These are phyloP conservation scores for Eidolon dupreanum DNA, from an alignment of 2,797 vertebrate species.

Conservation along the genomic window DNA sequence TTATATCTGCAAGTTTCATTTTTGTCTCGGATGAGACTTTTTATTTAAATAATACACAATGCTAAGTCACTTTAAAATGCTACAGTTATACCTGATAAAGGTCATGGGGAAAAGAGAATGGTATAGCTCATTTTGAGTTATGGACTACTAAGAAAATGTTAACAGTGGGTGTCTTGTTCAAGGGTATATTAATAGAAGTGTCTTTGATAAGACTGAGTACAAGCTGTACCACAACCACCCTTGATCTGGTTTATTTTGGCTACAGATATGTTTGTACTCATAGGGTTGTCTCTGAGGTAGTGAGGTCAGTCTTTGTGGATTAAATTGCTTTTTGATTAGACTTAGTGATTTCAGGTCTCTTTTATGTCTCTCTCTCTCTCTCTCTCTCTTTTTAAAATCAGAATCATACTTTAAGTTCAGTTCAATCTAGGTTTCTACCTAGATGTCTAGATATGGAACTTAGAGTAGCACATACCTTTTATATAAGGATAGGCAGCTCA, in stretches of 20 bases:
- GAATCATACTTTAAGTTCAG: neutral
- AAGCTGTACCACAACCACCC: accelerated
- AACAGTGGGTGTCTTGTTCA: neutral
- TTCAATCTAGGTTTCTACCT: neutral
- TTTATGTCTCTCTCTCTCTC: neutral
- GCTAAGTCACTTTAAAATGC: neutral
- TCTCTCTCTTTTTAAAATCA: neutral
- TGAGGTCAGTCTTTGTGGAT: neutral
- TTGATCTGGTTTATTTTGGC: neutral
- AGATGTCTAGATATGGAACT: neutral
- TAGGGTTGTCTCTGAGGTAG: neutral
- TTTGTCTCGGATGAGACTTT: neutral
- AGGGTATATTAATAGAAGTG: neutral
- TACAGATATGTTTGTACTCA: neutral
- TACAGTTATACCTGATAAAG: neutral
- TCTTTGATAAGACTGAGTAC: neutral
- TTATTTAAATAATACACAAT: neutral
- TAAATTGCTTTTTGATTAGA: neutral
- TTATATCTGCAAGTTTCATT: neutral
- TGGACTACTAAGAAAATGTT: neutral
- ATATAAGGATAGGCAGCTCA: neutral
- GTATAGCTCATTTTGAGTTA: neutral
- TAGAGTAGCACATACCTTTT: accelerated
- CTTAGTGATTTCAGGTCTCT: neutral
- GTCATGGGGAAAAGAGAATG: neutral